Base-by-base conservation (phyloP, 2,113 vertebrate species). In the Microcebus murinus region DNA sequence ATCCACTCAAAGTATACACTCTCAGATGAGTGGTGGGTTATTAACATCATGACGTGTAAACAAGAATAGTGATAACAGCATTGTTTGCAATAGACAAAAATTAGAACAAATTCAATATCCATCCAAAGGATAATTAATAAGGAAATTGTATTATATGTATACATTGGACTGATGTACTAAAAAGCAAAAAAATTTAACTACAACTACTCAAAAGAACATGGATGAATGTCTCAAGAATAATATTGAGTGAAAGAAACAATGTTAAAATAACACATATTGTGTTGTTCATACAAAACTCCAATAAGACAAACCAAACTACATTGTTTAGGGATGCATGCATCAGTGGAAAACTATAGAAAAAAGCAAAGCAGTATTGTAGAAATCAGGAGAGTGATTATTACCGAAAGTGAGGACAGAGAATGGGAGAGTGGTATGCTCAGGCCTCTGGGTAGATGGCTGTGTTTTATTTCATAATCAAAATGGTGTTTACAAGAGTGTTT, bases 171-270 rank as follows among this genome's bases (percentile, higher is more conserved):
- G 59, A 14, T 27, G 0, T 81, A 31, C 11, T 87, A 34, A 83
- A 95, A 71, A 82, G 13, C 17, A 71, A 21, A 52, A 79, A 50
- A 84, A 45, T 45, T 61, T 83, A 90, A 74, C 10, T 88, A 4
- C 13, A 79, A 31, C 21, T 70, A 48, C 15, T 94, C 61, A 77
- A 57, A 88, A 82, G 18, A 52, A 74, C 61, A 27, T 4, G 7
- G 15, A 50, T n/a, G 59, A 87, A 45, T 77, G 45, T 80, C 71
- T 70, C 12, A 87, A 84, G 68, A 13, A 74, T 77, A 59, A 68
- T 73, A 55, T 4, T 34, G 50, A 82, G 39, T 61, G 39, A 96
- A 88, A 80, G 48, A 96, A 91, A 55, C 34, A 94, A 36, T 88
- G 42, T 87, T 90, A 74, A 80, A 70, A 87, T 83, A 85, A 67